phyloP scores from a whole-genome alignment of 2,888 invertebrate genomes.

The Seira musarum region DNA sequence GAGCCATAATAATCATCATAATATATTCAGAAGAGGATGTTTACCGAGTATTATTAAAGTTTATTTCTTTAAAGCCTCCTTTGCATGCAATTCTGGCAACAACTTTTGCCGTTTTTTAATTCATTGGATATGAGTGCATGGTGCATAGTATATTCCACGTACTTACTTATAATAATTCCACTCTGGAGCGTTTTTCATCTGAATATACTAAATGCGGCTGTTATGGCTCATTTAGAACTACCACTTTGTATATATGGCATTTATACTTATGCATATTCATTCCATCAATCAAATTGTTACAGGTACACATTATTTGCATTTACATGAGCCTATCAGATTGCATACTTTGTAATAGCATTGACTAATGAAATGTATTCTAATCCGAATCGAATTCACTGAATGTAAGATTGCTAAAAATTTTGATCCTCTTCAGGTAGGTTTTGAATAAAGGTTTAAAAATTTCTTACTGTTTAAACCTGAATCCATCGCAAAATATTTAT shows the following conservation, averaged over 20 bases:
- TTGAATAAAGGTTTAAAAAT: no score
- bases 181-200: constrained; percentile 34
- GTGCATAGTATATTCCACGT: no score
- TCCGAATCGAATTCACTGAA: no score
- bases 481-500: no score
- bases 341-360: no score
- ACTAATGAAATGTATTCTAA: no score
- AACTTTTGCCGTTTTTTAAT: not conserved
- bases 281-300: not conserved
- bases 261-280: not conserved
- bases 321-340: no score
- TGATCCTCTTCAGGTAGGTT: no score
- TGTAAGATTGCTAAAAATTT: no score
- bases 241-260: not conserved
- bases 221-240: constrained; percentile 48
- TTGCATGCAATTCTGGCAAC: not conserved
- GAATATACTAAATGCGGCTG: constrained; percentile 25
- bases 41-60: not conserved
- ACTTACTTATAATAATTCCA: no score
- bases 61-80: not conserved
- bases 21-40: not conserved
- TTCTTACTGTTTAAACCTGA: no score
- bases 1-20: constrained; percentile 1
- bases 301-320: not conserved
- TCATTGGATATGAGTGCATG: no score